Evolutionary conservation across 1,140 invertebrate species (phyloP), one percentile per base, ranked within the genome.

Genomic region (Drosophila ananassae): DNA sequence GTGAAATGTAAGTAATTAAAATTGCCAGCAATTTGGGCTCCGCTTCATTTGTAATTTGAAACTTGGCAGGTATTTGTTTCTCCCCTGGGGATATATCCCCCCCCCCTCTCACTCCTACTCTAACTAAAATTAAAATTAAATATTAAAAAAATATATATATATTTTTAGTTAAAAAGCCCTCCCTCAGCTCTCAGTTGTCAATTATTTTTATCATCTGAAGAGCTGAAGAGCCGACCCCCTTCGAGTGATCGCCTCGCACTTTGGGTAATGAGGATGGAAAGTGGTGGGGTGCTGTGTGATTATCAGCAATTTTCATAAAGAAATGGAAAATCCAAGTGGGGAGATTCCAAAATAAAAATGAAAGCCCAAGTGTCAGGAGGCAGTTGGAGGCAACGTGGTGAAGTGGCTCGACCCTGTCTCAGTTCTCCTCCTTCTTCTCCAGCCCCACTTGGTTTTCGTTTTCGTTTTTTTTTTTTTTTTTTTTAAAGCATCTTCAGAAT

Each of bases 1-100:
- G 82, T 87, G 82, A 87, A 85, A 85, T 87, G 82, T 68, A 85
- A 85, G 82, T 85, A 85, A 85, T 85, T 85, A 85, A 85, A 85
- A 85, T 87, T 78, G 77, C 81, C 81, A 73, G 57, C 80, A 73
- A 76, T 83, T 76, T 69, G 72, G 37, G 59, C 12, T 64, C 69
- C 39, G 53, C 51, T 54, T 63, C 59, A 74, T 73, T 79, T 77
- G 79, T 67, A 82, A 75, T 39, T 61, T 41, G 39, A 72, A 76
- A 84, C 71, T 62, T 24, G 59, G 41, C 46, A 74, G 53, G 50
- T 50, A 10, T n/a, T 22, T 30, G 30, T 30, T 34, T 34, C 41
- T 69, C 39, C 24, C 52, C 2, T 24, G 62, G 62, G 30, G 34
- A 34, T 46, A 59, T 7, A 12, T 32, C 12, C 34, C 21, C 25